Percentiles rank a stretch among this genome's conserved stretches.
phyloP scores from a whole-genome alignment of 2,888 invertebrate genomes.

The Dusona sp. region DNA sequence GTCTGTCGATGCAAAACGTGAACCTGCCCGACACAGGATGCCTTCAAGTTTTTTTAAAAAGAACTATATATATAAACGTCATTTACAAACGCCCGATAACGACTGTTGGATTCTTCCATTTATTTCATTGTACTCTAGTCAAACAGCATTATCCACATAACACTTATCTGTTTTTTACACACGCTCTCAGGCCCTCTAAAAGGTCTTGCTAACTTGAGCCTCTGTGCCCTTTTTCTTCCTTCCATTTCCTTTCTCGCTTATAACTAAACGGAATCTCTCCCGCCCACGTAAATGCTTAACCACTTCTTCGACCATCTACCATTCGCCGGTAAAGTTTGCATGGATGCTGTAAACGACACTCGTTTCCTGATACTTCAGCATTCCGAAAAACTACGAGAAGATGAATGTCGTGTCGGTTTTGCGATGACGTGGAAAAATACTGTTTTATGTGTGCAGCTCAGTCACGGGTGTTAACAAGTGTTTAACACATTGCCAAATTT shows the following conservation, averaged over 20 bases:
- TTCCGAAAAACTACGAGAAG: neutral
- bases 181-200: constrained; percentile 40
- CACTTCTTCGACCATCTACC: neutral
- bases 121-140: constrained; percentile 20
- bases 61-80: constrained; percentile 14
- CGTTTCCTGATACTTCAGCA: no score
- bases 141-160: constrained; percentile 18
- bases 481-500: neutral
- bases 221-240: neutral
- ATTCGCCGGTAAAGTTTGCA: neutral
- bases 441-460: neutral
- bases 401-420: neutral
- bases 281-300: neutral
- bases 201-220: neutral
- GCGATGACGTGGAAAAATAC: no score
- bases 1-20: constrained; percentile 50
- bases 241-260: neutral
- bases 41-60: neutral
- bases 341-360: neutral
- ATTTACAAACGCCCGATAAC: neutral
- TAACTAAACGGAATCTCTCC: neutral
- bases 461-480: neutral
- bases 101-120: constrained; percentile 38
- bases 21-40: constrained; percentile 42
- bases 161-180: constrained; percentile 48